Base-by-base conservation (phyloP, 2,888 invertebrate genomes). In the Plemyria rubiginata region DNA sequence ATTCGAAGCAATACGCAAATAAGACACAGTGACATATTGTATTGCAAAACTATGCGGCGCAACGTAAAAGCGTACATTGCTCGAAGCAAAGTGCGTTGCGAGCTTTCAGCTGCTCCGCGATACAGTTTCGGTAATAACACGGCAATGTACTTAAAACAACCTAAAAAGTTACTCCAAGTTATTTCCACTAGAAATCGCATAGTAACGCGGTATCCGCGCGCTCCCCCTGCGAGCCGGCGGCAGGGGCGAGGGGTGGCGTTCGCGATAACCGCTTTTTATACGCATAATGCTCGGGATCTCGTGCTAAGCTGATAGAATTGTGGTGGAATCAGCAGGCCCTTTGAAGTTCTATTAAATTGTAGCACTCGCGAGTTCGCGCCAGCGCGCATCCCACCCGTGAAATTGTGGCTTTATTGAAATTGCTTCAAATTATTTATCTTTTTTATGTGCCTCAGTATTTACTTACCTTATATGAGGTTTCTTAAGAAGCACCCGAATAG, bases 261-360 rank as follows among this genome's bases (percentile, higher is more conserved):
- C 76, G 83, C 85, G 91, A 91, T 91, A 92, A 91, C 91, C 88
- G 85, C 89, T 90, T 90, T 92, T 92, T 90, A 88, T 90, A 89
- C 90, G 88, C 90, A 89, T 92, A 91, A 92, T 90, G 86, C 88
- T 75, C 79, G 84, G 88, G 88, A 89, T 90, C 88, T 84, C 86
- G 81, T 83, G 87, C 89, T 92, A 92, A 92, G 92, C 92, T 92
- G 91, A 92, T 92, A 89, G 92, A 92, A 92, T 92, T 91, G 92
- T 88, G 90, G 87, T 79, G 84, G 89, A 88, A 90, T 90, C 90
- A 88, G 85, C 88, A 87, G 87, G 86, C 90, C 92, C 87, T 91
- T 92, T 91, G 90, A 91, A 90, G 85, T 92, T 90, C 89, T 91
- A 92, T 92, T 92, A 92, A 90, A 91, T 92, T 87, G 90, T 88